Evolutionary conservation across 2,113 vertebrate genomes (phyloP), one percentile per base, ranked within the genome.

Genomic region (Bombycilla garrulus): DNA sequence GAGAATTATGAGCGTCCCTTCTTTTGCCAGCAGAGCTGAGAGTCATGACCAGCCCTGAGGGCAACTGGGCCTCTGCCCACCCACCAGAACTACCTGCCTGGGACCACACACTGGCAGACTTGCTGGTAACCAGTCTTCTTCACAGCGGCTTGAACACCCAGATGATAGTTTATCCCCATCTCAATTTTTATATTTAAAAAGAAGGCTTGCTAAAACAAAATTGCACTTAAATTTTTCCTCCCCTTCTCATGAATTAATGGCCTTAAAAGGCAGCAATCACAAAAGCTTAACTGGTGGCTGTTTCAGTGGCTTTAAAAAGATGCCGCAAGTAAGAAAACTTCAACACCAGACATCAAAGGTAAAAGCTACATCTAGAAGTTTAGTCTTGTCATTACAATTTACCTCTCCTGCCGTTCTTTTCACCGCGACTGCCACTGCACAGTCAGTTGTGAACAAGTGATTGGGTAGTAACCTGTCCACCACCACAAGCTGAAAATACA

Each of bases 331-430:
- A 65, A 54, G 56, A 65, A 57, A 48, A 50, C 54, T 86, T 13
- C 23, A 69, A 61, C 24, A 50, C 47, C 56, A 62, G 85, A 53
- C 15, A 50, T 18, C 4, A 1, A 45, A 71, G 51, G 57, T 50
- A 80, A 89, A 57, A 42, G 42, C 42, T 58, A 36, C 50, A 51
- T 57, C 22, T 20, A 36, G 56, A 84, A 78, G 36, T 86, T 88
- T 65, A 80, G 47, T 44, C 64, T 94, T 96, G 91, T 88, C 94
- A 89, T 51, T 67, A 58, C 25, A 53, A 31, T 82, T 96, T 83
- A 69, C 42, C 36, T 76, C 47, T 88, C 61, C 62, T 86, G 79
- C 36, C 28, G 6, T 88, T 86, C 54, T 79, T 76, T 61, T 19
- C 50, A 40, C 57, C 6, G 4, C 56, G 81, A 86, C 51, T 81